Evolutionary conservation across 2,113 vertebrate genomes (phyloP).

Genomic region (Oplegnathus fasciatus): DNA sequence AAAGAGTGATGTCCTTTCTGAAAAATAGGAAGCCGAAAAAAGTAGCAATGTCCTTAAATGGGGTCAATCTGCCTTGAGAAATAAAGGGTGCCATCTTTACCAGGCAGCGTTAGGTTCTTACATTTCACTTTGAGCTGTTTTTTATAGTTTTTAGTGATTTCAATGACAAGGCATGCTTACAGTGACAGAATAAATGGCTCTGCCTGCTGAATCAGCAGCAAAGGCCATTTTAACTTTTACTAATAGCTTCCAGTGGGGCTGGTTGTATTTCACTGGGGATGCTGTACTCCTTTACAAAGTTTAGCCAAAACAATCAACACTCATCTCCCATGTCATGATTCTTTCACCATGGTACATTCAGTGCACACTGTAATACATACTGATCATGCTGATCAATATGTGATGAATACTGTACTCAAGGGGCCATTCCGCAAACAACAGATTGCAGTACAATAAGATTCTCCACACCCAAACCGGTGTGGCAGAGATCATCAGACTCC

Average conservation of each 20-base stretch:
- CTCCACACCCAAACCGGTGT: no score
- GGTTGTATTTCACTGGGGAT: not conserved
- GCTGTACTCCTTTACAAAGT: no score
- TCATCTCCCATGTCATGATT: not conserved
- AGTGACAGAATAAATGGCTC: not conserved
- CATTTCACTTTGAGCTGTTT: not conserved
- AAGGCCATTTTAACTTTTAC: not conserved
- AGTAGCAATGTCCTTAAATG: not conserved
- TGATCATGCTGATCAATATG: not conserved
- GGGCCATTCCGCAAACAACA: not conserved
- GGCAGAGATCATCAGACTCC: no score
- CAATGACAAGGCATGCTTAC: not conserved
- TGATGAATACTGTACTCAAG: not conserved
- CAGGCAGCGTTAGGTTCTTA: not conserved
- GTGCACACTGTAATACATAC: not conserved
- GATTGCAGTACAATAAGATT: not conserved
- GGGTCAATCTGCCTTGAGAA: not conserved
- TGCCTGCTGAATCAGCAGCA: not conserved
- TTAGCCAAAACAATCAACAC: not conserved
- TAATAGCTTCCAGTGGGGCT: not conserved
- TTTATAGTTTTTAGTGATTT: not conserved
- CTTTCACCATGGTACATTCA: not conserved
- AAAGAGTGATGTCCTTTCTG: slow-evolving; percentile 4
- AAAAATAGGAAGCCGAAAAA: not conserved
- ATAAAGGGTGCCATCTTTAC: not conserved